Base-by-base conservation (phyloP, 2,113 vertebrate genomes). In the Tauraco erythrolophus region DNA sequence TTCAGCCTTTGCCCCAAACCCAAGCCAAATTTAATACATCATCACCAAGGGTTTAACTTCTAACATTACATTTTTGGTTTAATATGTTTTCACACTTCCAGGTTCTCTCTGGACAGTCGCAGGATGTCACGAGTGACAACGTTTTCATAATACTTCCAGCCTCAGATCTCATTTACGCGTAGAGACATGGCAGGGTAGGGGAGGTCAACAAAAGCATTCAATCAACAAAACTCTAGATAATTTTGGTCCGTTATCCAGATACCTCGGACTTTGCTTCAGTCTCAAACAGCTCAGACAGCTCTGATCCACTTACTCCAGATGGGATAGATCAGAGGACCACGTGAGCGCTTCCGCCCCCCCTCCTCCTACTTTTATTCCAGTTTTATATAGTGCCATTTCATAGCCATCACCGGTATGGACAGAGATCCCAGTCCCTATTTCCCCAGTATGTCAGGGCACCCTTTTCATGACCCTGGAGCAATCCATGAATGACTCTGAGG, bases 1-100 rank as follows among this genome's bases (percentile, higher is more conserved):
- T 95, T 53, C 84, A 91, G 94, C 86, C 77, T 70, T 94, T 84
- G 75, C 57, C 89, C 65, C 45, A 72, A 93, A 92, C 57, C 39
- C 31, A 37, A 71, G 62, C 56, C 86, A 95, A 76, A 89, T 82
- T 82, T 78, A 72, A 81, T 57, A 58, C 35, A 48, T 4, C 30
- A 37, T 45, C 79, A 80, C 60, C 22, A 16, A 68, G 23, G 23
- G 35, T 84, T 94, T 87, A 84, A 65, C 57, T 82, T 45, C 19
- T 6, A 89, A 48, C 2, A 0, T 27, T 64, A 50, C 39, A 33
- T 39, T 87, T 92, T 75, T 43, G 12, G 14, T 81, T 71, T 48
- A 41, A 77, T 33, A 13, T 2, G 0, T 58, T 85, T 77, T 37
- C 57, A 64, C 18, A 14, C 50, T 69, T 58, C 62, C 79, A 74